These are phyloP conservation scores for Aspiorhynchus laticeps DNA, from an alignment of 2,113 vertebrate species.

Conservation along the genomic window DNA sequence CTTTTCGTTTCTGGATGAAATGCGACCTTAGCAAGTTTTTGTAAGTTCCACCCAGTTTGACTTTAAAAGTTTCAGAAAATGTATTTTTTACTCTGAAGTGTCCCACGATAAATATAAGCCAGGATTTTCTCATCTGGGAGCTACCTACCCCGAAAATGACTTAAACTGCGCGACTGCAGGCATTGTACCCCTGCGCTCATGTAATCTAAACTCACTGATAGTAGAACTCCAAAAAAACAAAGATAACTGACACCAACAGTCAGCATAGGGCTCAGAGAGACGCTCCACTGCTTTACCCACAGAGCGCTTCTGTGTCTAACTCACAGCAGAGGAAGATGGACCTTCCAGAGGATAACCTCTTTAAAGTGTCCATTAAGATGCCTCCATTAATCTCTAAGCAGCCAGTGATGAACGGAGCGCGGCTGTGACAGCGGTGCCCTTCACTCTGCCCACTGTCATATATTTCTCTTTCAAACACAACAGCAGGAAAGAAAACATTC, in stretches of 20 bases:
- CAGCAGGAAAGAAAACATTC: slow-evolving; percentile 10
- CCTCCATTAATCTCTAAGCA: slow-evolving; percentile 53
- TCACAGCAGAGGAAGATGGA: not conserved
- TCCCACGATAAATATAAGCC: not conserved
- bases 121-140: not conserved
- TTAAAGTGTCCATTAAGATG: slow-evolving; percentile 51
- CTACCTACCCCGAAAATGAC: not conserved
- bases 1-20: not conserved
- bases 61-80: not conserved
- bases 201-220: slow-evolving; percentile 11
- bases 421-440: slow-evolving; percentile 43
- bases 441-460: slow-evolving; percentile 46
- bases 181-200: not conserved
- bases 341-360: slow-evolving; percentile 26
- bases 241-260: slow-evolving; percentile 12
- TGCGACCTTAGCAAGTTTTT: not conserved
- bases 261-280: slow-evolving; percentile 20
- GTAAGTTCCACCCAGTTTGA: not conserved
- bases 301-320: not conserved
- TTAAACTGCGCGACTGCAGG: not conserved
- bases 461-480: slow-evolving; percentile 45
- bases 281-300: not conserved
- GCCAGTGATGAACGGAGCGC: slow-evolving; percentile 55
- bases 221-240: slow-evolving; percentile 19
- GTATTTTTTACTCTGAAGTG: not conserved